Evolutionary conservation across 2,113 vertebrate species (phyloP).

Genomic region (Fregata magnificens): DNA sequence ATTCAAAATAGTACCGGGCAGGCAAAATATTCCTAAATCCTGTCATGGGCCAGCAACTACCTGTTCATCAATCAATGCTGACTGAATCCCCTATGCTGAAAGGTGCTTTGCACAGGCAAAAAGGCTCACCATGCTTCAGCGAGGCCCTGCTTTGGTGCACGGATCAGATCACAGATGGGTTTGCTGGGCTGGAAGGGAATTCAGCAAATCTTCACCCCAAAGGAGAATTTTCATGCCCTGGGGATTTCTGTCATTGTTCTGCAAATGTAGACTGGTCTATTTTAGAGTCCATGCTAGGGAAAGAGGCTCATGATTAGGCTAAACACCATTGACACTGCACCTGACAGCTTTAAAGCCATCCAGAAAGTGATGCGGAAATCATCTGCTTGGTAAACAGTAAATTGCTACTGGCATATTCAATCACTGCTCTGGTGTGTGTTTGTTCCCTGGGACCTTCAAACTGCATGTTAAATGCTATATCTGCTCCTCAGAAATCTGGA

Average conservation of each 20-base stretch:
- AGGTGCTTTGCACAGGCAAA: not conserved
- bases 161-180: not conserved
- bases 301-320: not conserved
- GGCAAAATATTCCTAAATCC: not conserved
- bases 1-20: not conserved
- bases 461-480: accelerated
- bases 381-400: not conserved
- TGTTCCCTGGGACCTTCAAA: not conserved
- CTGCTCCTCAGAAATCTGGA: not conserved
- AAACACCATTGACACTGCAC: not conserved
- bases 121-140: not conserved
- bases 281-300: not conserved
- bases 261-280: not conserved
- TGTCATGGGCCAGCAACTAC: not conserved
- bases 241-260: not conserved
- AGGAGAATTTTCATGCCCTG: not conserved
- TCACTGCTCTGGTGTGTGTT: not conserved
- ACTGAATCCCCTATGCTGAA: not conserved
- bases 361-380: not conserved
- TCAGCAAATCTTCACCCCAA: not conserved
- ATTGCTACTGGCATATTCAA: not conserved
- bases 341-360: not conserved
- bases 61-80: not conserved
- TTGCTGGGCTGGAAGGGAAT: not conserved
- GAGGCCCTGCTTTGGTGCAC: accelerated